Evolutionary conservation across 1,140 invertebrate species (phyloP).

Genomic region (Heliothis subflexa): DNA sequence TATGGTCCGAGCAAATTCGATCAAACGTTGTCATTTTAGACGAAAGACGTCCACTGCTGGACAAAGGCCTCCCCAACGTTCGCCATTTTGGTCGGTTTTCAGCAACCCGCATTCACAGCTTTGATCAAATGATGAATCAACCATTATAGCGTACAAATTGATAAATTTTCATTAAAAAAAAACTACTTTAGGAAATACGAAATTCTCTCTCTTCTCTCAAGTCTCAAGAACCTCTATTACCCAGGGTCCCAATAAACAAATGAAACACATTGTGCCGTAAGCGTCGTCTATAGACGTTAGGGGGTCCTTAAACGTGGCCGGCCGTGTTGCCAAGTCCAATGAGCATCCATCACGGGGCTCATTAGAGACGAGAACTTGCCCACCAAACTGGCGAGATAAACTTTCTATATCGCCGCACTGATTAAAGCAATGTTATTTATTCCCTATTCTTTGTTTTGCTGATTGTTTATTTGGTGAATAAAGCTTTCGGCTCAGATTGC

Average conservation of each 20-base stretch:
- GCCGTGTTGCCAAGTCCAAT: slow-evolving; percentile 49
- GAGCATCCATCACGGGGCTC: slow-evolving; percentile 47
- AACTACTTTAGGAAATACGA: not conserved
- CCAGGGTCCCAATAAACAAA: slow-evolving; percentile 39
- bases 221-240: not conserved
- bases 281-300: slow-evolving; percentile 39
- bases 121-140: no score
- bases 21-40: no score
- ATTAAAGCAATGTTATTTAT: slow-evolving; percentile 48
- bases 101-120: no score
- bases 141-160: no score
- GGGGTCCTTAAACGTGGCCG: slow-evolving; percentile 45
- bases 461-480: not conserved
- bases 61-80: no score
- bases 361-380: slow-evolving; percentile 48
- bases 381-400: slow-evolving; percentile 46
- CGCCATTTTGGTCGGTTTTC: no score
- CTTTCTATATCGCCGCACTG: slow-evolving; percentile 47
- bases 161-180: not conserved
- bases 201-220: no score
- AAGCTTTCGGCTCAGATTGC: no score
- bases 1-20: no score
- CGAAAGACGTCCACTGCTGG: no score
- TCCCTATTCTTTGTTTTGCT: slow-evolving; percentile 28
- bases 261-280: slow-evolving; percentile 47